phyloP scores from a whole-genome alignment of 2,888 invertebrate species.

The Epistrophella euchroma region DNA sequence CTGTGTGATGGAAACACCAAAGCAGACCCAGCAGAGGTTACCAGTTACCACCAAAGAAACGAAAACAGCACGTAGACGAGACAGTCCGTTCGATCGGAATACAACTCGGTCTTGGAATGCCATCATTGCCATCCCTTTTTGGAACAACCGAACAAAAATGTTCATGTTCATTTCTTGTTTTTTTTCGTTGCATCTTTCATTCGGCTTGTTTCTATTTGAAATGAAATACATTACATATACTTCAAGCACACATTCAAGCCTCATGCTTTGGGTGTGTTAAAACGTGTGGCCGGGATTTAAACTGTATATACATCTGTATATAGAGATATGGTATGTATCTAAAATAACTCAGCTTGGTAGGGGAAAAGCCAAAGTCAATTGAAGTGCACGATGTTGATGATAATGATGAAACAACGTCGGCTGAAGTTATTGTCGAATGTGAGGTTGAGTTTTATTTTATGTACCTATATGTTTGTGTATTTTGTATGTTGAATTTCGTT shows the following conservation, averaged over 20 bases:
- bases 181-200: slow-evolving; percentile 11
- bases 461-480: background rate
- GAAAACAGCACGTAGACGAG: slow-evolving; percentile 20
- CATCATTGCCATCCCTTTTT: slow-evolving; percentile 64
- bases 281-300: slow-evolving; percentile 1
- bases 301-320: slow-evolving; percentile 15
- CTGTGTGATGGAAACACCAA: slow-evolving; percentile 19
- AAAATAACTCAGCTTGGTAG: slow-evolving; percentile 32
- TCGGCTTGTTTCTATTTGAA: slow-evolving; percentile 67
- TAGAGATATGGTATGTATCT: slow-evolving; percentile 20
- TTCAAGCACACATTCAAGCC: slow-evolving; percentile 20
- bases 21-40: slow-evolving; percentile 4
- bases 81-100: background rate
- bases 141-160: slow-evolving; percentile 62
- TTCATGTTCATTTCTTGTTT: slow-evolving; percentile 59
- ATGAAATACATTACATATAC: slow-evolving; percentile 26
- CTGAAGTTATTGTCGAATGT: slow-evolving; percentile 11
- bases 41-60: slow-evolving; percentile 39
- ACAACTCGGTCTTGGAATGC: slow-evolving; percentile 42
- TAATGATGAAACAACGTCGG: slow-evolving; percentile 64
- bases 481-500: slow-evolving; percentile 33
- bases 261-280: background rate
- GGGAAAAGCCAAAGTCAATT: slow-evolving; percentile 48
- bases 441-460: slow-evolving; percentile 3
- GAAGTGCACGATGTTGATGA: slow-evolving; percentile 71